A percentile compares a stretch with the other conserved stretches of the same genome.
phyloP scores from a whole-genome alignment of 2,797 vertebrate genomes.

The Cirrhinus mrigala region DNA sequence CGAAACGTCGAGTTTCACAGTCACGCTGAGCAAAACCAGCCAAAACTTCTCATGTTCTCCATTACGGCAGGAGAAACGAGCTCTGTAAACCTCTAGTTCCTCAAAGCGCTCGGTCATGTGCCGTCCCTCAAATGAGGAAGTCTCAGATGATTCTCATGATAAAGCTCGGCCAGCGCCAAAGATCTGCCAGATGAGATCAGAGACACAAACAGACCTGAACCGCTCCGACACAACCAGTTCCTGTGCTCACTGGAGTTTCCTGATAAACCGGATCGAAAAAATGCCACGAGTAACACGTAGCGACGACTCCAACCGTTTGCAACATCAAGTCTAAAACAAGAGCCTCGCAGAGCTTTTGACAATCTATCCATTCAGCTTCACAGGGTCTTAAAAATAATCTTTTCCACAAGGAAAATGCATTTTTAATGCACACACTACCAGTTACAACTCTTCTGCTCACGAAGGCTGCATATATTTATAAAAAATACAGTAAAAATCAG shows the following conservation, averaged over 20 bases:
- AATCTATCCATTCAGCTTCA: not conserved
- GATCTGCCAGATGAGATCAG: slow-evolving; percentile 63
- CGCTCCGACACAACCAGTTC: slow-evolving; percentile 36
- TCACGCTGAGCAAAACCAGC: not conserved
- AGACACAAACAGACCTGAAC: slow-evolving; percentile 45
- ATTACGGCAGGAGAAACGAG: slow-evolving; percentile 58
- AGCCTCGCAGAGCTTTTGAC: not conserved
- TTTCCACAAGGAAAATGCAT: not conserved
- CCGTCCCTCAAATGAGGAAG: slow-evolving; percentile 70
- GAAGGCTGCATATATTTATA: not conserved
- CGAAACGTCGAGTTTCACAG: not conserved
- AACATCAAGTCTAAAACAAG: not conserved
- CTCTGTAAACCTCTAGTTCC: slow-evolving; percentile 58
- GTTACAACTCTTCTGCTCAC: not conserved
- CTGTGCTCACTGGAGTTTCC: slow-evolving; percentile 31
- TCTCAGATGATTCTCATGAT: slow-evolving; percentile 73
- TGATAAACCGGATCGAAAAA: slow-evolving; percentile 11
- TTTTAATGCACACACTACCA: not conserved
- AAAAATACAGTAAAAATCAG: not conserved
- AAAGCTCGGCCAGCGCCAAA: slow-evolving; percentile 69
- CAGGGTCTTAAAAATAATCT: not conserved
- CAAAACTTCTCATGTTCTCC: not conserved
- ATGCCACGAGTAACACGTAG: not conserved
- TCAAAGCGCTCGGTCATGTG: slow-evolving; percentile 71
- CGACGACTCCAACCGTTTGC: not conserved